phyloP scores from a whole-genome alignment of 1,140 invertebrate species.

The Pogonomyrmex californicus region DNA sequence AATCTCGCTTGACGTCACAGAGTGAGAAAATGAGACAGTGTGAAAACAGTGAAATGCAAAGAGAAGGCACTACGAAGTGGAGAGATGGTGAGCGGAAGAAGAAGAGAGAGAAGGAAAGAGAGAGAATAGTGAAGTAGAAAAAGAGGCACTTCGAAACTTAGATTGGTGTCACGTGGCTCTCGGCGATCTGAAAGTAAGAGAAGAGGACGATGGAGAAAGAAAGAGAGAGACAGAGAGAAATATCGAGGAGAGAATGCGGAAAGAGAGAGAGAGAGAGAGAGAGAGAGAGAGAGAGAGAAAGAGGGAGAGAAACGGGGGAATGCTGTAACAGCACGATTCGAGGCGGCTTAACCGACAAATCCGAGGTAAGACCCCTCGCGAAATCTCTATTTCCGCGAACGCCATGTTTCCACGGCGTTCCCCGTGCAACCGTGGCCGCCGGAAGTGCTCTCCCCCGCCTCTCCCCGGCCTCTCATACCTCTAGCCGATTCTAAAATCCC shows the following conservation, averaged over 20 bases:
- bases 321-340: slow-evolving; percentile 75
- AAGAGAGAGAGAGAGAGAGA: background rate
- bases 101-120: background rate
- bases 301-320: slow-evolving; percentile 28
- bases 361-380: slow-evolving; percentile 77
- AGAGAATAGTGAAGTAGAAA: background rate
- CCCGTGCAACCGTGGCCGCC: slow-evolving; percentile 30
- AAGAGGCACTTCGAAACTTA: slow-evolving; percentile 72
- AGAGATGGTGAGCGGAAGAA: background rate
- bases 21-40: slow-evolving; percentile 28
- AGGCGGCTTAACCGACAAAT: slow-evolving; percentile 80
- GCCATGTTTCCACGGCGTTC: slow-evolving; percentile 64
- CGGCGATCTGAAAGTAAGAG: slow-evolving; percentile 61
- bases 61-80: slow-evolving; percentile 6
- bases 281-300: slow-evolving; percentile 20
- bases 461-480: background rate
- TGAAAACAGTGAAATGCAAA: slow-evolving; percentile 23
- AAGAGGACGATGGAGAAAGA: background rate
- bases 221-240: background rate
- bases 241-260: slow-evolving; percentile 24
- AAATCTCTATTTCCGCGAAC: slow-evolving; percentile 79
- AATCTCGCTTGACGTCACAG: slow-evolving; percentile 35
- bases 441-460: slow-evolving; percentile 20
- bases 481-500: slow-evolving; percentile 43
- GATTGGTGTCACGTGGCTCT: slow-evolving; percentile 77